Percentiles rank a stretch among this genome's conserved stretches.
phyloP scores from a whole-genome alignment of 2,113 vertebrate genomes.

The Etheostoma spectabile region DNA sequence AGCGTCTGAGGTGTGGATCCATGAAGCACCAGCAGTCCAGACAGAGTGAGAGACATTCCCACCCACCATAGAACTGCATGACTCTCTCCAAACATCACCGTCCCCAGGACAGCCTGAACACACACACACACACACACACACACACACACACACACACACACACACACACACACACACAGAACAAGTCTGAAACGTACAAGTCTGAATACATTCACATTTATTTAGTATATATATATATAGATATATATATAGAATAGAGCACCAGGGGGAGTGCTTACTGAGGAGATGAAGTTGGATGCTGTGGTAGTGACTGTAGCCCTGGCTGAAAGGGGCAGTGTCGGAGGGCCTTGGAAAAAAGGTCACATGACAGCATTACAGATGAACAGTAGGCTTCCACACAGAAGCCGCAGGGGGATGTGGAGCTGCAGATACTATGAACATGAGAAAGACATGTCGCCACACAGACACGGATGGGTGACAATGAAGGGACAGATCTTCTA shows the following conservation, averaged over 20 bases:
- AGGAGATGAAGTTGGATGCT: conserved; percentile 92
- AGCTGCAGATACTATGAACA: conserved; percentile 79
- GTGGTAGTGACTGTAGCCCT: conserved; percentile 89
- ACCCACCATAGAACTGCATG: conserved; percentile 90
- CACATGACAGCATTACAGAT: conserved; percentile 91
- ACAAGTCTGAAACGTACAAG: no score
- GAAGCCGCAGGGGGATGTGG: conserved; percentile 80
- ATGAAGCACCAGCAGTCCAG: conserved; percentile 89
- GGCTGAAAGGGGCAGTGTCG: conserved; percentile 89
- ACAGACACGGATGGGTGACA: not conserved
- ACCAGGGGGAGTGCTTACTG: conserved; percentile 81
- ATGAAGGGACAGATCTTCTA: not conserved
- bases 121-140: not conserved
- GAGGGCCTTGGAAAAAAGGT: conserved; percentile 92
- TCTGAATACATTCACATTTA: not conserved
- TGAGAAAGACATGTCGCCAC: not conserved
- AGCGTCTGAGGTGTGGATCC: conserved; percentile 58
- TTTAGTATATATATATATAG: no score
- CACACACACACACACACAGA: no score
- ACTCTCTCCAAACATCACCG: conserved; percentile 89
- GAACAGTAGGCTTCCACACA: conserved; percentile 84
- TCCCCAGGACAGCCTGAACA: conserved; percentile 89
- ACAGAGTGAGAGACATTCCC: conserved; percentile 88
- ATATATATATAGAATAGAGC: no score
- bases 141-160: no score